Percentiles rank a stretch among this genome's conserved stretches.
Evolutionary conservation across 2,888 invertebrate species (phyloP).

Genomic region (Philhelius pedissequus): DNA sequence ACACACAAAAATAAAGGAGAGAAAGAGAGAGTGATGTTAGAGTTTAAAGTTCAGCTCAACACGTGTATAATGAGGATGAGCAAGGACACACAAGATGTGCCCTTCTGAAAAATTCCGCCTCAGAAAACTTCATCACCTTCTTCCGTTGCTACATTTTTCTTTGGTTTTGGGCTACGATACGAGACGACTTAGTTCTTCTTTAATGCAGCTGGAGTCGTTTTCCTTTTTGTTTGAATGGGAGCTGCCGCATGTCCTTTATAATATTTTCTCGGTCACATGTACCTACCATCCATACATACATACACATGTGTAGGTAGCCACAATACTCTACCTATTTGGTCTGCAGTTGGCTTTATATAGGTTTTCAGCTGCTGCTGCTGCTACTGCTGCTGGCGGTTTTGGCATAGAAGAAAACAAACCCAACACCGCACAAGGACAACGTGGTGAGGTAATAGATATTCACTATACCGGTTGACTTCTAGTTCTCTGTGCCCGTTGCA

Average conservation of each 20-base stretch:
- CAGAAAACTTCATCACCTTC: slow-evolving; percentile 16
- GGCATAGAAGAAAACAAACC: slow-evolving; percentile 53
- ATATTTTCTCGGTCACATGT: slow-evolving; percentile 32
- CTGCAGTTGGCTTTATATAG: slow-evolving; percentile 49
- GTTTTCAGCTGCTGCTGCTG: slow-evolving; percentile 42
- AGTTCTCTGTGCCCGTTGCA: slow-evolving; percentile 48
- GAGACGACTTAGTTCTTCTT: slow-evolving; percentile 17
- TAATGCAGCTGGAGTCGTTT: slow-evolving; percentile 42
- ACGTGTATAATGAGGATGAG: slow-evolving; percentile 34
- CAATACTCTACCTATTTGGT: slow-evolving; percentile 24
- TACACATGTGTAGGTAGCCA: background rate
- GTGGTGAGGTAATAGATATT: slow-evolving; percentile 65
- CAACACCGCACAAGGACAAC: slow-evolving; percentile 66
- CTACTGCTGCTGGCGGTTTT: slow-evolving; percentile 41
- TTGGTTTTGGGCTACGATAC: background rate
- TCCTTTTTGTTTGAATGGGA: slow-evolving; percentile 34
- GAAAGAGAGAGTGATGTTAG: background rate
- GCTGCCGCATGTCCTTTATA: slow-evolving; percentile 54
- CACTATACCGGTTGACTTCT: slow-evolving; percentile 58
- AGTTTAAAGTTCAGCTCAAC: slow-evolving; percentile 51
- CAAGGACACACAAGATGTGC: slow-evolving; percentile 21
- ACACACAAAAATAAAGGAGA: background rate
- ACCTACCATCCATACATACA: background rate
- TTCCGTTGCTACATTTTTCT: slow-evolving; percentile 13
- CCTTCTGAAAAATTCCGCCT: background rate